Conservation (phyloP, 2,797 vertebrate genomes). For the Acanthopagrus latus region DNA sequence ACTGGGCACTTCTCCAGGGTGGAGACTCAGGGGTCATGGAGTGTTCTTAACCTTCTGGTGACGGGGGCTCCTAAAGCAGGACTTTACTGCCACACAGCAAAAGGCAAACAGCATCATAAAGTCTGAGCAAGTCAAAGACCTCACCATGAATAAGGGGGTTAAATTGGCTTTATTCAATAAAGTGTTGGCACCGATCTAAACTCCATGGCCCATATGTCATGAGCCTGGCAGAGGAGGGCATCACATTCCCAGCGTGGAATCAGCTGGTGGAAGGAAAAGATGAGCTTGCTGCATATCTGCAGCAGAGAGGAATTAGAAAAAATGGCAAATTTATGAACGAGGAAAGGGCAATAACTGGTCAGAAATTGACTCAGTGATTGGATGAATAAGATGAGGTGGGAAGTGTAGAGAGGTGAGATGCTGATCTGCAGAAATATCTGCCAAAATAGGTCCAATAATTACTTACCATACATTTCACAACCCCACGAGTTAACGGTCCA, state of each 20-base stretch:
- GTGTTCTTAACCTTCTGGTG: slow-evolving; percentile 3
- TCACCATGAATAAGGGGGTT: background rate
- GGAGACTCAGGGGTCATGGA: slow-evolving; percentile 8
- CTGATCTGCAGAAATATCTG: background rate
- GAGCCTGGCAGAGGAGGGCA: slow-evolving; percentile 30
- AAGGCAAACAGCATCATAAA: slow-evolving; percentile 44
- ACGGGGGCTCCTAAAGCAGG: slow-evolving; percentile 12
- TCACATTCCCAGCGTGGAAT: slow-evolving; percentile 40
- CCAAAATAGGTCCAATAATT: slow-evolving; percentile 4
- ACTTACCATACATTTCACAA: background rate
- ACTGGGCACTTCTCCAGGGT: background rate
- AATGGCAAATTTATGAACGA: slow-evolving; percentile 4
- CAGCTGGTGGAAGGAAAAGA: slow-evolving; percentile 37
- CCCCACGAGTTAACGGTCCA: background rate
- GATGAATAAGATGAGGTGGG: background rate
- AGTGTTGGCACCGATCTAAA: slow-evolving; percentile 19
- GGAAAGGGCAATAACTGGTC: slow-evolving; percentile 13
- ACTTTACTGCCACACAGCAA: slow-evolving; percentile 33
- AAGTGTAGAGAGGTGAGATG: background rate
- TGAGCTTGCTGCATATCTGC: slow-evolving; percentile 35
- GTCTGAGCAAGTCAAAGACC: slow-evolving; percentile 8
- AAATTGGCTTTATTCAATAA: slow-evolving; percentile 33
- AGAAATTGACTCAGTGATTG: slow-evolving; percentile 1
- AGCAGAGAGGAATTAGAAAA: background rate
- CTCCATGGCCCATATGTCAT: slow-evolving; percentile 28